A percentile compares a stretch with the other conserved stretches of the same genome.
Conservation (phyloP, 2,113 vertebrate species). For the Cepphus grylle region DNA sequence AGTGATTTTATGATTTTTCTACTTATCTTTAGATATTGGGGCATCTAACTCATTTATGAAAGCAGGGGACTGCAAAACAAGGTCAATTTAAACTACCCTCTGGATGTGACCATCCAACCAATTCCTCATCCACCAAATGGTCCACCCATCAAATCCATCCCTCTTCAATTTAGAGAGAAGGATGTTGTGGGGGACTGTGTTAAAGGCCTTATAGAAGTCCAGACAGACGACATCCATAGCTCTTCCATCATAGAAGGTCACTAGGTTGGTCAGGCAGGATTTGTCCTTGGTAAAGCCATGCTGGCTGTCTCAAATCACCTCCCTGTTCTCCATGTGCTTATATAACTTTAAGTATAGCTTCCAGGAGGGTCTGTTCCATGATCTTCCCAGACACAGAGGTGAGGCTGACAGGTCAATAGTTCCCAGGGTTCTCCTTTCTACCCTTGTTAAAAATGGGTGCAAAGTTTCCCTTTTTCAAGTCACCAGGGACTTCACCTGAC, state of each 20-base stretch:
- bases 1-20: neutral
- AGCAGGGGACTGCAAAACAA: neutral
- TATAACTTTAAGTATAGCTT: too few relatives aligned
- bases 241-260: neutral
- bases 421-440: too few relatives aligned
- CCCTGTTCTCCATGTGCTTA: too few relatives aligned
- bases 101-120: neutral
- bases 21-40: accelerated
- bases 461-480: too few relatives aligned
- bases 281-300: too few relatives aligned
- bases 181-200: neutral
- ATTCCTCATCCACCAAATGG: neutral
- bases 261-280: neutral
- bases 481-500: too few relatives aligned
- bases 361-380: too few relatives aligned
- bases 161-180: neutral
- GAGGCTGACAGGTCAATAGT: too few relatives aligned
- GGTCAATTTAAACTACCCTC: neutral
- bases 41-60: neutral
- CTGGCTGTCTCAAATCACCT: too few relatives aligned
- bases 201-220: neutral
- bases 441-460: too few relatives aligned
- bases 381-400: too few relatives aligned
- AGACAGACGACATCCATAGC: neutral
- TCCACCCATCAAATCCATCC: neutral